phyloP scores from a whole-genome alignment of 2,888 invertebrate species.

The Cheilosia grossa region DNA sequence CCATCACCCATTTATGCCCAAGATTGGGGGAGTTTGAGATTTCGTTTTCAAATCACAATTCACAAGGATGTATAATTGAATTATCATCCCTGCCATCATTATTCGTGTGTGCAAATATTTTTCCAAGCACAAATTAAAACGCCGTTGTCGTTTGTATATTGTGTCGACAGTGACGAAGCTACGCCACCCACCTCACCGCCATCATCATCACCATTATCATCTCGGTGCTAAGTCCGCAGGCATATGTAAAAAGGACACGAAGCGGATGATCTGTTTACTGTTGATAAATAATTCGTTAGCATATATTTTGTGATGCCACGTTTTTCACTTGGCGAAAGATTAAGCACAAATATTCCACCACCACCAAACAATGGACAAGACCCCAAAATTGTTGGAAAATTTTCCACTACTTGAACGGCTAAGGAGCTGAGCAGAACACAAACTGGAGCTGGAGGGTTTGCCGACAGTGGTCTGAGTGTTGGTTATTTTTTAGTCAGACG shows the following conservation, averaged over 20 bases:
- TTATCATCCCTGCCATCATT: slow-evolving; percentile 63
- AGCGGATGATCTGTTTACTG: slow-evolving; percentile 69
- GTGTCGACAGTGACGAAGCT: background rate
- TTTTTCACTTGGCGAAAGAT: slow-evolving; percentile 61
- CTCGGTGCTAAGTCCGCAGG: slow-evolving; percentile 34
- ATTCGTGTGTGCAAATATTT: slow-evolving; percentile 72
- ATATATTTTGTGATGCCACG: slow-evolving; percentile 65
- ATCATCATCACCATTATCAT: slow-evolving; percentile 25
- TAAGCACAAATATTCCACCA: slow-evolving; percentile 67
- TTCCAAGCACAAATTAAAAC: slow-evolving; percentile 69
- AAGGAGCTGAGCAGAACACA: slow-evolving; percentile 48
- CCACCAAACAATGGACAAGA: slow-evolving; percentile 43
- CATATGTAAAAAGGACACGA: slow-evolving; percentile 63
- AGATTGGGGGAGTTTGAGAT: background rate
- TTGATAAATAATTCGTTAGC: slow-evolving; percentile 74
- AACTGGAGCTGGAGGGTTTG: background rate
- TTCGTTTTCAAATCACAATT: slow-evolving; percentile 30
- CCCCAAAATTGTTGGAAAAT: slow-evolving; percentile 33
- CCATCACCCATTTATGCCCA: slow-evolving; percentile 18
- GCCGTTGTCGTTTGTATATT: slow-evolving; percentile 19
- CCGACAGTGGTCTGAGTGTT: background rate
- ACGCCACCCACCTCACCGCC: background rate
- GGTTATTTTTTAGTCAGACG: slow-evolving; percentile 14
- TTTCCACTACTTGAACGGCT: slow-evolving; percentile 61
- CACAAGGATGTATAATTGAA: slow-evolving; percentile 64